Evolutionary conservation across 64 coral and sea anemone genomes (phyloP).

Genomic region (Catalaphyllia jardinei): DNA sequence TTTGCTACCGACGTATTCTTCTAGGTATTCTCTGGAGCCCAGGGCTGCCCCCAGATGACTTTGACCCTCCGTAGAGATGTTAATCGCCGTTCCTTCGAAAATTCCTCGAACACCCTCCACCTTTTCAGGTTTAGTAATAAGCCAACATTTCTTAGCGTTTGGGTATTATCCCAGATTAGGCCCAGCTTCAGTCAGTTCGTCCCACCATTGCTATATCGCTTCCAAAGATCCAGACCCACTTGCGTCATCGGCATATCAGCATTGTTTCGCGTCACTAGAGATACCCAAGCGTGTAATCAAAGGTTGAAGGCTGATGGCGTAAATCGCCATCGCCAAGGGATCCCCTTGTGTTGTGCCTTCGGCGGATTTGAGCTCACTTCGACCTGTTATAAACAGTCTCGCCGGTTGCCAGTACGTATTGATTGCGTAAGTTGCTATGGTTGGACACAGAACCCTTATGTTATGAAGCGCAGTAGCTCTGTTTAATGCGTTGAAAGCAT

Average conservation of each 20-base stretch:
- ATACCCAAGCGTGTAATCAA: not conserved
- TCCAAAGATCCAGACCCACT: not conserved
- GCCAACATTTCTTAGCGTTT: not conserved
- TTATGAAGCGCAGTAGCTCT: slow-evolving; percentile 16
- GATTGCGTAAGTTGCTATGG: slow-evolving; percentile 17
- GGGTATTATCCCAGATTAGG: not conserved
- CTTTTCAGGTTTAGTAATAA: slow-evolving; percentile 5
- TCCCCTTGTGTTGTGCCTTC: slow-evolving; percentile 1
- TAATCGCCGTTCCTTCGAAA: not conserved
- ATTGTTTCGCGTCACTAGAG: not conserved
- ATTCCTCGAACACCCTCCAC: not conserved
- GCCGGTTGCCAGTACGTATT: not conserved
- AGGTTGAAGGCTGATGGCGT: slow-evolving; percentile 2
- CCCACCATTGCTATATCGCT: not conserved
- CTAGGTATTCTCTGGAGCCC: not conserved
- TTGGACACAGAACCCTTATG: not conserved
- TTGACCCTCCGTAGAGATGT: not conserved
- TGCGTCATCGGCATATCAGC: slow-evolving; percentile 14
- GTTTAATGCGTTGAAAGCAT: slow-evolving; percentile 31
- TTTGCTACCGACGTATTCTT: slow-evolving; percentile 1
- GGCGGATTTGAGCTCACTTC: not conserved
- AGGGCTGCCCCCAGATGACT: not conserved
- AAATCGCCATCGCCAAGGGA: not conserved
- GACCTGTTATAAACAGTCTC: not conserved
- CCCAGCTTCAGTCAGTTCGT: not conserved